Conservation (phyloP, 2,113 vertebrate genomes). For the Dolichotis patagonum region DNA sequence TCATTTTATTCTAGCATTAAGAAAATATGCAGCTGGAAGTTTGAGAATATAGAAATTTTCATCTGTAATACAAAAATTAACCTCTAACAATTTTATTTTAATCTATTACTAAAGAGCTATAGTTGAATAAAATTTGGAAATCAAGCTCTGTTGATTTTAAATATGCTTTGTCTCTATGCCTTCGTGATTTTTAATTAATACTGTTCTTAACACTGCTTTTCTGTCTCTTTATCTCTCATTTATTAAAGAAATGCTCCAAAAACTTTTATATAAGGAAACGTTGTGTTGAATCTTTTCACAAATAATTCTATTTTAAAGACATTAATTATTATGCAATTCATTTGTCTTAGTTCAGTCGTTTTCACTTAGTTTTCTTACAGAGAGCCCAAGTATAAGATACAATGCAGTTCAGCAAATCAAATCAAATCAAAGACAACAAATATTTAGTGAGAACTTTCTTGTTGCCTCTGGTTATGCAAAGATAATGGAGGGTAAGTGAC, state of each 20-base stretch:
- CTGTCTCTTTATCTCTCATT: background rate
- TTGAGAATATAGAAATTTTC: background rate
- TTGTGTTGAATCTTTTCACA: background rate
- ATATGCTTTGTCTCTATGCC: background rate
- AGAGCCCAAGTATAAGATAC: background rate
- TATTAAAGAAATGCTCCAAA: background rate
- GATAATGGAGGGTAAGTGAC: background rate
- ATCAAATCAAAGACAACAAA: background rate
- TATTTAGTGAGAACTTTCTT: background rate
- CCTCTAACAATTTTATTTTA: background rate
- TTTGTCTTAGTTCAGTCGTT: background rate
- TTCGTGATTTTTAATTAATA: slow-evolving; percentile 7
- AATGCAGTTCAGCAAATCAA: background rate
- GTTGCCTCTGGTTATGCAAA: background rate
- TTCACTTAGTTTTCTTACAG: background rate
- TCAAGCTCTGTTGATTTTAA: slow-evolving; percentile 4
- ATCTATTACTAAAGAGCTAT: background rate
- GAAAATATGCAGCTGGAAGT: background rate
- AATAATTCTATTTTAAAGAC: slow-evolving; percentile 5
- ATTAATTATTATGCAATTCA: background rate
- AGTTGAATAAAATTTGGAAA: background rate
- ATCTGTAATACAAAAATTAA: background rate
- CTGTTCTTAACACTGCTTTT: background rate
- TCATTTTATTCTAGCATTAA: background rate
- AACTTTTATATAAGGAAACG: background rate